These are phyloP conservation scores for Doris montereyensis DNA, from an alignment of 2,888 invertebrate genomes.

Conservation along the genomic window DNA sequence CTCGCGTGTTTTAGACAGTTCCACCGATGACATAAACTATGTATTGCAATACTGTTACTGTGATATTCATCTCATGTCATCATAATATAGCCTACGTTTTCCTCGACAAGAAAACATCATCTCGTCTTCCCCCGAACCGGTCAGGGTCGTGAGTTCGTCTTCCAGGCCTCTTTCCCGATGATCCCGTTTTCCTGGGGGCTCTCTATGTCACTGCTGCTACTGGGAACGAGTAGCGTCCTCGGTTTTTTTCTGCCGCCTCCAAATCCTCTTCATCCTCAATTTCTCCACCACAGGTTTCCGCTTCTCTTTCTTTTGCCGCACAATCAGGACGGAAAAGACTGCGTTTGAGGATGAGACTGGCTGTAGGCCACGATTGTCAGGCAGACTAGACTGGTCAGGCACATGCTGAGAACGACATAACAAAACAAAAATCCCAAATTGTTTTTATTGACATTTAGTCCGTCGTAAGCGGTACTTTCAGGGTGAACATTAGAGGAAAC, in stretches of 20 bases:
- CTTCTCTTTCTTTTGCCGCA: background rate
- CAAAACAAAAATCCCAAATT: background rate
- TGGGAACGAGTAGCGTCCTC: background rate
- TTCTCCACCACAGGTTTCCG: background rate
- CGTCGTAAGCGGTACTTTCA: background rate
- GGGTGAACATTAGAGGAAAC: background rate
- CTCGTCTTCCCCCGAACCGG: conserved; percentile 21
- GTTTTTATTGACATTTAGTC: background rate
- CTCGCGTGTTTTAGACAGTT: too few species aligned
- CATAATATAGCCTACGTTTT: too few species aligned
- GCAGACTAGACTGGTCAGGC: conserved; percentile 20
- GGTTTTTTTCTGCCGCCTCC: background rate
- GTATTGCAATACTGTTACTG: too few species aligned
- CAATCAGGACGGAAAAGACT: background rate
- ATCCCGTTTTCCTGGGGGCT: too few species aligned
- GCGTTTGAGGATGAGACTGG: conserved; percentile 32
- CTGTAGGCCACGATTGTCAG: background rate
- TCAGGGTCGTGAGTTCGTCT: background rate
- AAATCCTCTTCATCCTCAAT: conserved; percentile 14
- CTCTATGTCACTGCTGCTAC: background rate
- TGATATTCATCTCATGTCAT: too few species aligned
- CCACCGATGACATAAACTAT: too few species aligned
- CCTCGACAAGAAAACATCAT: conserved; percentile 30
- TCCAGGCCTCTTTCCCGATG: background rate
- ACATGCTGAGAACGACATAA: conserved; percentile 16